Evolutionary conservation across 2,888 invertebrate species (phyloP).

Genomic region (Caenorhabditis macrosperma): DNA sequence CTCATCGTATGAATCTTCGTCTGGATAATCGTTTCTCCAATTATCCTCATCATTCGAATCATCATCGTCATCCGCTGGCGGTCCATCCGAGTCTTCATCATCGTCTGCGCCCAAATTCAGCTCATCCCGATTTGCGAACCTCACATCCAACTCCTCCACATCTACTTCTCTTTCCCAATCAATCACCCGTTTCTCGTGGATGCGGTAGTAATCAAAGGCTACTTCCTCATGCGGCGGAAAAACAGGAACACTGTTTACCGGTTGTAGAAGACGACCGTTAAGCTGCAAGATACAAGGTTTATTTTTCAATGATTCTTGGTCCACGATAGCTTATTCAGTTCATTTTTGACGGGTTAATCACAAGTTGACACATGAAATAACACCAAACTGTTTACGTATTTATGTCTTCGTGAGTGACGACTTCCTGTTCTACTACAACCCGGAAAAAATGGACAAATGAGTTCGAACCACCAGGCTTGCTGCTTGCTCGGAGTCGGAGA

Average conservation of each 20-base stretch:
- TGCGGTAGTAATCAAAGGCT: conserved; percentile 76
- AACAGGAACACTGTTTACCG: conserved; percentile 4
- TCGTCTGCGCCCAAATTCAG: conserved; percentile 58
- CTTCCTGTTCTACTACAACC: too few species aligned
- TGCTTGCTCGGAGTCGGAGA: too few species aligned
- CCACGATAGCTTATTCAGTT: too few species aligned
- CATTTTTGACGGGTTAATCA: too few species aligned
- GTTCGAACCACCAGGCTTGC: too few species aligned
- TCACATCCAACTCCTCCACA: conserved; percentile 20
- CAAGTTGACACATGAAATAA: too few species aligned
- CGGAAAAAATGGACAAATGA: too few species aligned
- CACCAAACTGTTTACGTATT: too few species aligned
- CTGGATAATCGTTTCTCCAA: conserved; percentile 79
- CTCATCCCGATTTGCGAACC: conserved; percentile 47
- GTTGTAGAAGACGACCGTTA: conserved; percentile 58
- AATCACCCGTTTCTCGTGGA: conserved; percentile 38
- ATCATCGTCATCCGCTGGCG: conserved; percentile 70
- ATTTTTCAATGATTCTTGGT: too few species aligned
- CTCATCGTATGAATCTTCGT: conserved; percentile 72
- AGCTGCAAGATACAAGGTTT: conserved; percentile 59
- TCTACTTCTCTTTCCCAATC: conserved; percentile 33
- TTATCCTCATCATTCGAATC: conserved; percentile 79
- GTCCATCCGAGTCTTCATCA: conserved; percentile 66
- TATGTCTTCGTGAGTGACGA: too few species aligned
- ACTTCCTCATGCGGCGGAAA: conserved; percentile 58